These are phyloP conservation scores for Mimas tiliae DNA, from an alignment of 2,888 invertebrate genomes.

Conservation along the genomic window DNA sequence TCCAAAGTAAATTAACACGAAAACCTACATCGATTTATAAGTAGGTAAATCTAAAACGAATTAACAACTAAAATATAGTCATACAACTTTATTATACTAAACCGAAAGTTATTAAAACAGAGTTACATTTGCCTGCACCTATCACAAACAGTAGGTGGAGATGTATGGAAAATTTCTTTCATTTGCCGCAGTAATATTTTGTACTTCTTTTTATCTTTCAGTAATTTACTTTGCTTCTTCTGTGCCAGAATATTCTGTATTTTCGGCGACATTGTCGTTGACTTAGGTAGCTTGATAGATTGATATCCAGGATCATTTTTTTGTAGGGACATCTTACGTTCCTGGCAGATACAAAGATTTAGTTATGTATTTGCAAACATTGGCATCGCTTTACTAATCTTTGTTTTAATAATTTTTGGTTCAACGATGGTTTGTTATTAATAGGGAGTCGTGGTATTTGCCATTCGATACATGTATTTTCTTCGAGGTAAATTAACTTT, in stretches of 20 bases:
- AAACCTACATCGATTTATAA: background rate
- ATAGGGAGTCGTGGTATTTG: slow-evolving; percentile 62
- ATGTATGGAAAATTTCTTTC: slow-evolving; percentile 53
- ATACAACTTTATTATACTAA: background rate
- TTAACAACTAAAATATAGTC: background rate
- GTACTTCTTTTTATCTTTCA: slow-evolving; percentile 49
- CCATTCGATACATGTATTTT: slow-evolving; percentile 59
- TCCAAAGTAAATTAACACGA: too few relatives aligned
- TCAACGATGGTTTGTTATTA: slow-evolving; percentile 38
- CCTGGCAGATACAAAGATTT: slow-evolving; percentile 15
- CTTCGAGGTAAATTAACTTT: slow-evolving; percentile 64
- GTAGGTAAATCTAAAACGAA: background rate
- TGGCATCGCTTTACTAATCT: background rate
- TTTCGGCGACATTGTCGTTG: slow-evolving; percentile 52
- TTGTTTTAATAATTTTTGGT: background rate
- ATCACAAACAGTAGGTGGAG: slow-evolving; percentile 42
- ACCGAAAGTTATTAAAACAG: background rate
- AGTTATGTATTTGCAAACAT: background rate
- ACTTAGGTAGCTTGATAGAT: slow-evolving; percentile 29
- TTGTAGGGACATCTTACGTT: background rate
- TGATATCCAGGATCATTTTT: background rate
- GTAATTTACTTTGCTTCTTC: slow-evolving; percentile 48
- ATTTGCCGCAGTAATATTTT: slow-evolving; percentile 50
- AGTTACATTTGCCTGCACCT: slow-evolving; percentile 42
- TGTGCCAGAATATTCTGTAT: slow-evolving; percentile 54